Evolutionary conservation across 2,888 invertebrate species (phyloP).

Genomic region (Ashinkailepas kermadecensis): DNA sequence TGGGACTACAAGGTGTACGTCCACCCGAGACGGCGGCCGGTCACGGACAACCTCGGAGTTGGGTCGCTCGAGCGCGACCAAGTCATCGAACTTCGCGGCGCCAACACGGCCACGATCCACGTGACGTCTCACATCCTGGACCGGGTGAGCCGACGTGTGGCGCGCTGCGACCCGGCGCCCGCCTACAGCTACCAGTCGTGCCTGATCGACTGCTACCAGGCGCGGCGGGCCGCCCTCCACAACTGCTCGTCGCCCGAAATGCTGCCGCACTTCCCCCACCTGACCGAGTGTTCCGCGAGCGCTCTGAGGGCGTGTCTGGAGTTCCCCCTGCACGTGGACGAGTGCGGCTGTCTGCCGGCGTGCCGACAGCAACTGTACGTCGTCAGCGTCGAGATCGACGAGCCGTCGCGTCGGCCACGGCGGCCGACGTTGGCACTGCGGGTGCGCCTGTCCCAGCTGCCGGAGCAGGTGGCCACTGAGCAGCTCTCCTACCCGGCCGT

Average conservation of each 20-base stretch:
- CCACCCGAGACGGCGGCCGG: not conserved
- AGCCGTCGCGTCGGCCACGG: no score
- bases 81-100: not conserved
- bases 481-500: not conserved
- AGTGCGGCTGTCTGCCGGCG: not conserved
- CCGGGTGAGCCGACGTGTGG: not conserved
- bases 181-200: not conserved
- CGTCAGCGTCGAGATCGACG: no score
- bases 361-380: not conserved
- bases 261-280: not conserved
- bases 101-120: not conserved
- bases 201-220: not conserved
- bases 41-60: not conserved
- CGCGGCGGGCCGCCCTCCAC: not conserved
- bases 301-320: not conserved
- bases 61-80: not conserved
- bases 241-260: not conserved
- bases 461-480: not conserved
- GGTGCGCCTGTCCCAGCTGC: not conserved
- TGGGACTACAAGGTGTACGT: not conserved
- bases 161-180: not conserved
- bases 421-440: no score
- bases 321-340: not conserved
- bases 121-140: not conserved
- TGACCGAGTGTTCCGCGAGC: not conserved